Evolutionary conservation across 2,797 vertebrate species (phyloP), one percentile per base, ranked within the genome.

Genomic region (Capromys pilorides): DNA sequence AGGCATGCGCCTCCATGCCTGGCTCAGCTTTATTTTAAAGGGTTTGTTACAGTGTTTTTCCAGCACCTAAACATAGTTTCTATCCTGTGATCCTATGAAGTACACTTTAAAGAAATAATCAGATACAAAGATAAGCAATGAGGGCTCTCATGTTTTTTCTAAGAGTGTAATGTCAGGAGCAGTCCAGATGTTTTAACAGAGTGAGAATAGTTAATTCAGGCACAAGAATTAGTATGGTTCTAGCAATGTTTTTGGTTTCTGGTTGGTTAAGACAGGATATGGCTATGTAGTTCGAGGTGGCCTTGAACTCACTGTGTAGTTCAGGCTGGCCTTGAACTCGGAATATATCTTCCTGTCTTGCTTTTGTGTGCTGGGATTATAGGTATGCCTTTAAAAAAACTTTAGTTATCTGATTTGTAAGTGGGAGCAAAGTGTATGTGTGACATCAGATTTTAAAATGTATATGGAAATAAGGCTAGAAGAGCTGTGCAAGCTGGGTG

Each of bases 61-160:
- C 67, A n/a, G 31, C 33, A 28, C 31, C 24, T 88, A 84, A 88
- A 66, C 36, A 88, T 77, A 6, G 16, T 49, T 85, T 22, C 1
- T 91, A 24, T 73, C 6, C 36, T 88, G 5, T 78, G 45, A 91
- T 11, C 39, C 4, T 12, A 67, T 0, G 39, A 83, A 79, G 9
- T 73, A 24, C 64, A 2, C 79, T 83, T 49, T 91, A 80, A 94
- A 77, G 78, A 91, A 57, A n/a, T 75, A 88, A 73, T 92, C 41
- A 73, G 33, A 39, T 22, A 31, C 54, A 3, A 16, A 80, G 45
- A 85, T 22, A 36, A 82, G 64, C 2, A 83, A 1, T 88, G 79
- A 88, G 16, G 33, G 69, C 16, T 12, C 79, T 92, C 26, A 67
- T n/a, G 6, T 84, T 59, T 71, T 71, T 71, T 71, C 7, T 71